Evolutionary conservation across 2,888 invertebrate genomes (phyloP), one percentile per base, ranked within the genome.

Genomic region (Pristionchus entomophagus): DNA sequence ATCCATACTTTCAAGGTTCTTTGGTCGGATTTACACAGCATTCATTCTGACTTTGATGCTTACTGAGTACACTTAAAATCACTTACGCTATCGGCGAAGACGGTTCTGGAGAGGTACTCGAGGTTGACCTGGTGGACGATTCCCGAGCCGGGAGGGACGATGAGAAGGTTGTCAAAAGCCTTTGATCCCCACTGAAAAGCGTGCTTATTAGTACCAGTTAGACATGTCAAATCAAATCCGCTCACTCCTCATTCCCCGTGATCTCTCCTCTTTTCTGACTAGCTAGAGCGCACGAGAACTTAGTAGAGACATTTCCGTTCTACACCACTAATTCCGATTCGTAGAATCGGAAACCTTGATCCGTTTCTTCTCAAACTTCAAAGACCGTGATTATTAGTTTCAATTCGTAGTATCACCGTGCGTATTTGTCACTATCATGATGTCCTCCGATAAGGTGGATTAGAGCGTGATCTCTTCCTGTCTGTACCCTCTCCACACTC

Each of bases 51-150:
- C n/a, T n/a, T n/a, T n/a, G n/a, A n/a, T n/a, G n/a, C n/a, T n/a
- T n/a, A n/a, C n/a, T n/a, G n/a, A n/a, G n/a, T n/a, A n/a, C n/a
- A n/a, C n/a, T n/a, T n/a, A n/a, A 65, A 29, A 32, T 38, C 4
- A 35, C 35, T 22, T n/a, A 88, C 88, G 62, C 89, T 86, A 29
- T 88, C 91, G 62, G 88, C 89, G 73, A 91, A 91, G 4, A 91
- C 90, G 26, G 90, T 90, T 82, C 91, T 85, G 19, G 91, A 91
- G 81, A 93, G 92, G 94, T 98, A 98, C 53, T 93, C 93, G 93
- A 99, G 95, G 94, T 99, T 99, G 0, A 99, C 98, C 95, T 99
- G 99, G 94, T 99, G 99, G 0, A 98, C 97, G 88, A 99, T 99
- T 8, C 99, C 99, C 81, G 97, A 97, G 0, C 99, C 99, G 0